Conservation (phyloP, 2,113 vertebrate species). For the Alouatta palliata region DNA sequence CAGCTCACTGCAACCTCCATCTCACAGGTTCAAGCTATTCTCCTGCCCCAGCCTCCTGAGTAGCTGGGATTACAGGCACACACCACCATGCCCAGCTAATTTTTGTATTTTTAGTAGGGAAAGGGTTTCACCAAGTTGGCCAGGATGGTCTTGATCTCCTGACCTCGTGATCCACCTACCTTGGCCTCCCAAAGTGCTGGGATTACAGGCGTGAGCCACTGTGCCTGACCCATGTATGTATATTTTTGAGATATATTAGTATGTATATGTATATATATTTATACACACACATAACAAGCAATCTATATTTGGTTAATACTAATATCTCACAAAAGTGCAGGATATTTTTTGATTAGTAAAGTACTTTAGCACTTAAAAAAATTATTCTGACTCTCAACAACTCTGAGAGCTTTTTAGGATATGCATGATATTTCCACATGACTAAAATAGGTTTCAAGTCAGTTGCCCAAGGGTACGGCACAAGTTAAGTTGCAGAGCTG, state of each 20-base stretch:
- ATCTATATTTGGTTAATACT: neutral
- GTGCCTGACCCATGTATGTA: too few relatives aligned
- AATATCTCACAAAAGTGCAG: neutral
- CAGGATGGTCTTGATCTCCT: too few relatives aligned
- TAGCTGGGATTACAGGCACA: too few relatives aligned
- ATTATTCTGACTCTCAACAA: neutral
- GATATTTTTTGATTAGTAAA: slow-evolving; percentile 8
- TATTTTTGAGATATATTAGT: neutral
- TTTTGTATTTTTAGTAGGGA: too few relatives aligned
- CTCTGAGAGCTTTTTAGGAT: neutral
- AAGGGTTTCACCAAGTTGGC: too few relatives aligned
- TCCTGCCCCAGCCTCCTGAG: too few relatives aligned
- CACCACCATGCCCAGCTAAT: too few relatives aligned
- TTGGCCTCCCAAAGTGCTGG: too few relatives aligned
- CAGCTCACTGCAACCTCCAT: too few relatives aligned
- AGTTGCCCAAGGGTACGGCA: neutral
- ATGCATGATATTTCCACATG: neutral
- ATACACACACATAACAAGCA: neutral
- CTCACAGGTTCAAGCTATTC: too few relatives aligned
- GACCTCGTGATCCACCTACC: too few relatives aligned
- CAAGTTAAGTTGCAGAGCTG: neutral
- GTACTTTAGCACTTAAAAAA: neutral
- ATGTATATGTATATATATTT: neutral
- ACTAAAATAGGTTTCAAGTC: neutral
- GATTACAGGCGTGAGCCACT: too few relatives aligned